A percentile compares a stretch with the other conserved stretches of the same genome.
Evolutionary conservation across 2,113 vertebrate species (phyloP).

Genomic region (Misgurnus anguillicaudatus): DNA sequence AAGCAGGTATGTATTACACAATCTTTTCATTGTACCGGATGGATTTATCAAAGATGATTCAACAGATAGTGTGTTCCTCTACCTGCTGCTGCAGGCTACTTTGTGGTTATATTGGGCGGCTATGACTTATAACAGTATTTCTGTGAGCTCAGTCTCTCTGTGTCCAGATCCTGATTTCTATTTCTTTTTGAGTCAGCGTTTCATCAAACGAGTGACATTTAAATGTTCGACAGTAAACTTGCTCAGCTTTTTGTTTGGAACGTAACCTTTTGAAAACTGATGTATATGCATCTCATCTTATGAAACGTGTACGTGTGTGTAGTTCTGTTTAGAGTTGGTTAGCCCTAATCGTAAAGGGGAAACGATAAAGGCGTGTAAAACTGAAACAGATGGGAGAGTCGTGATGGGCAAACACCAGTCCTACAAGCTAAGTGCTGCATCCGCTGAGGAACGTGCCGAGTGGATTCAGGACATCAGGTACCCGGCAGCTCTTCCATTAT

Average conservation of each 20-base stretch:
- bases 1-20: slow-evolving; percentile 76
- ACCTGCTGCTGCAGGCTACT: neutral
- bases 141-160: neutral
- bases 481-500: neutral
- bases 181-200: slow-evolving; percentile 21
- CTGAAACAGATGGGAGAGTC: slow-evolving; percentile 84
- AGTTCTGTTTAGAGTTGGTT: slow-evolving; percentile 92
- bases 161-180: neutral
- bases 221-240: neutral
- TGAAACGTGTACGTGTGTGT: slow-evolving; percentile 51
- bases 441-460: slow-evolving; percentile 78
- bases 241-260: neutral
- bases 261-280: slow-evolving; percentile 1
- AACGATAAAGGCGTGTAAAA: slow-evolving; percentile 96
- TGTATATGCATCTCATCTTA: neutral
- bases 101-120: neutral
- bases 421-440: slow-evolving; percentile 87
- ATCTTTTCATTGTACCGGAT: neutral
- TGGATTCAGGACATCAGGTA: slow-evolving; percentile 92
- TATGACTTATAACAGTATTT: neutral
- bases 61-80: neutral
- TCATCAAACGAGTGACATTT: slow-evolving; percentile 1
- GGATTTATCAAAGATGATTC: neutral
- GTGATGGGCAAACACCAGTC: slow-evolving; percentile 92
- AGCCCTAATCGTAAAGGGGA: slow-evolving; percentile 82